Conservation (phyloP, 2,113 vertebrate species). For the Eclectus roratus region DNA sequence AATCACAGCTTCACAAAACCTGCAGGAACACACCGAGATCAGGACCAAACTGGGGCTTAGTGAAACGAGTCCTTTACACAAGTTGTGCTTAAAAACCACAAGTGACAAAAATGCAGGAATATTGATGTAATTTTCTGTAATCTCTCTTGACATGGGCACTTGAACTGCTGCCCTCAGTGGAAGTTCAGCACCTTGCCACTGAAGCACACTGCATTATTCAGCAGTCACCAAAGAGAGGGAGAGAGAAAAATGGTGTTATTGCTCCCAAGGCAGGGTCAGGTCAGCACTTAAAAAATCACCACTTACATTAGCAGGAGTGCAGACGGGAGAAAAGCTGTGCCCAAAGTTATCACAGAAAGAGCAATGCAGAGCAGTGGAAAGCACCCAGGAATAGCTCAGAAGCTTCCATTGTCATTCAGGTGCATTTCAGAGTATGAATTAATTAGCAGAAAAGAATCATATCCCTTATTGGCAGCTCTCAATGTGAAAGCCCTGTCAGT, state of each 20-base stretch:
- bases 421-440: slow-evolving; percentile 3
- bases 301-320: not conserved
- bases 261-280: not conserved
- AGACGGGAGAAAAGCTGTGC: not conserved
- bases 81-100: not conserved
- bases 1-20: not conserved
- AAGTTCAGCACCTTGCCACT: not conserved
- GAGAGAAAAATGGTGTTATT: not conserved
- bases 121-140: not conserved
- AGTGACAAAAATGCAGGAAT: not conserved
- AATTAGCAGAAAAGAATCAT: slow-evolving; percentile 4
- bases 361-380: not conserved
- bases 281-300: not conserved
- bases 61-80: not conserved
- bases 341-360: not conserved
- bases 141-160: not conserved
- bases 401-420: not conserved
- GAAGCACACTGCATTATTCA: not conserved
- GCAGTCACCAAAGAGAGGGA: not conserved
- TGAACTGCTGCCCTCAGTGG: not conserved
- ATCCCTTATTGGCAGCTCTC: not conserved
- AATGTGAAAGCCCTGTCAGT: not conserved
- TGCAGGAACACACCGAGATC: not conserved
- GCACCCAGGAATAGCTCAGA: not conserved
- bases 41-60: not conserved